Evolutionary conservation across 2,888 invertebrate species (phyloP).

Genomic region (Pandemis heparana): DNA sequence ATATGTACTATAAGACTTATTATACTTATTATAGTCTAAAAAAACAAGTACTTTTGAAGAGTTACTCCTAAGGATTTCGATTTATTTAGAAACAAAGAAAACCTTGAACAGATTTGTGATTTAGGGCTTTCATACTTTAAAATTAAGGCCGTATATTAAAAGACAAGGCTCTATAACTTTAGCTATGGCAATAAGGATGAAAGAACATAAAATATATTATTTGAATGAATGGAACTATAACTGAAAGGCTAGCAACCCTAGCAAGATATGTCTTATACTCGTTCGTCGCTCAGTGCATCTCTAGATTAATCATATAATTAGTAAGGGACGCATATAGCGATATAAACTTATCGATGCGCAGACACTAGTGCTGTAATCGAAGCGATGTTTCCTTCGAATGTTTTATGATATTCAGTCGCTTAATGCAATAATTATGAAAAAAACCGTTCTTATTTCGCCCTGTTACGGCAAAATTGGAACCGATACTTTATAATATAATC

Average conservation of each 20-base stretch:
- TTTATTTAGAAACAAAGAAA: constrained; percentile 42
- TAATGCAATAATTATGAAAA: constrained; percentile 1
- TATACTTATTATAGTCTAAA: neutral
- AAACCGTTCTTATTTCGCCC: neutral
- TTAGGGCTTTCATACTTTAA: constrained; percentile 47
- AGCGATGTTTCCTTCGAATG: neutral
- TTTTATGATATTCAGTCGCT: neutral
- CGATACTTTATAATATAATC: neutral
- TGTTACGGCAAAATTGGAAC: neutral
- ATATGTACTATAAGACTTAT: neutral
- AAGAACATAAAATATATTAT: constrained; percentile 1
- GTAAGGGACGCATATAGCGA: neutral
- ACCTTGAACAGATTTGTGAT: constrained; percentile 44
- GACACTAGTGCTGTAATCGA: neutral
- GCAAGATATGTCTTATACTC: neutral
- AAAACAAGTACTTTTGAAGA: neutral
- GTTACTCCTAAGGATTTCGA: constrained; percentile 26
- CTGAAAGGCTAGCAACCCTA: neutral
- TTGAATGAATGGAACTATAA: constrained; percentile 8
- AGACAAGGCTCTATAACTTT: constrained; percentile 32
- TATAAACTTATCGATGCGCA: neutral
- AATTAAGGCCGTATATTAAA: constrained; percentile 42
- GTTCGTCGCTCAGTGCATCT: constrained; percentile 1
- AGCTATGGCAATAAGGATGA: constrained; percentile 36
- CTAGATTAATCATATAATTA: neutral